phyloP scores from a whole-genome alignment of 2,797 vertebrate species.

The Propithecus perrieri region DNA sequence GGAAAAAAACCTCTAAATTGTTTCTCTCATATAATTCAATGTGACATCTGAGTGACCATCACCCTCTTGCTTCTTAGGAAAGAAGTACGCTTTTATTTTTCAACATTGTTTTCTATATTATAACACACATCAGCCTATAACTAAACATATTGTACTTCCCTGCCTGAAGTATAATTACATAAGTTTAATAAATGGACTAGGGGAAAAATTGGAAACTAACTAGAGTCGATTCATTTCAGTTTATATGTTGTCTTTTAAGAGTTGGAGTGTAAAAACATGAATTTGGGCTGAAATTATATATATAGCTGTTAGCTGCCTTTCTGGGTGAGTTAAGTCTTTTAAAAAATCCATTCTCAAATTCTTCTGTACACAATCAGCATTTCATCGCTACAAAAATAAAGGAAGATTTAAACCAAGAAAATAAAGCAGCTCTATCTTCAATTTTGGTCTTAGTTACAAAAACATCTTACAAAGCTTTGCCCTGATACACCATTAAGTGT shows the following conservation, averaged over 20 bases:
- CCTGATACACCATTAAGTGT: slow-evolving; percentile 77
- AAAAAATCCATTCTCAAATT: slow-evolving; percentile 75
- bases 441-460: slow-evolving; percentile 81
- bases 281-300: slow-evolving; percentile 64
- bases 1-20: slow-evolving; percentile 59
- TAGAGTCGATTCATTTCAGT: slow-evolving; percentile 63
- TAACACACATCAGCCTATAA: slow-evolving; percentile 35
- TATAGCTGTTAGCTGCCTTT: slow-evolving; percentile 75
- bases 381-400: slow-evolving; percentile 80
- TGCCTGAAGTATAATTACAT: slow-evolving; percentile 57
- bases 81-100: slow-evolving; percentile 52
- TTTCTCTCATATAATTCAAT: slow-evolving; percentile 55
- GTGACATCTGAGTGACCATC: slow-evolving; percentile 50
- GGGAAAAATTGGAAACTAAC: slow-evolving; percentile 50
- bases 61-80: slow-evolving; percentile 58
- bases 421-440: slow-evolving; percentile 81
- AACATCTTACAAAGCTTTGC: slow-evolving; percentile 82
- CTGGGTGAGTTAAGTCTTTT: slow-evolving; percentile 68
- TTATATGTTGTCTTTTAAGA: slow-evolving; percentile 75
- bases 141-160: slow-evolving; percentile 59
- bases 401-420: slow-evolving; percentile 81
- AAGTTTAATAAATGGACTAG: slow-evolving; percentile 47
- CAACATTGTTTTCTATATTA: slow-evolving; percentile 57
- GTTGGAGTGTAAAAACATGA: slow-evolving; percentile 74
- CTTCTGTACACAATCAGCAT: slow-evolving; percentile 77